phyloP scores from a whole-genome alignment of 2,888 invertebrate species.

The Cryptophagus acutangulus region DNA sequence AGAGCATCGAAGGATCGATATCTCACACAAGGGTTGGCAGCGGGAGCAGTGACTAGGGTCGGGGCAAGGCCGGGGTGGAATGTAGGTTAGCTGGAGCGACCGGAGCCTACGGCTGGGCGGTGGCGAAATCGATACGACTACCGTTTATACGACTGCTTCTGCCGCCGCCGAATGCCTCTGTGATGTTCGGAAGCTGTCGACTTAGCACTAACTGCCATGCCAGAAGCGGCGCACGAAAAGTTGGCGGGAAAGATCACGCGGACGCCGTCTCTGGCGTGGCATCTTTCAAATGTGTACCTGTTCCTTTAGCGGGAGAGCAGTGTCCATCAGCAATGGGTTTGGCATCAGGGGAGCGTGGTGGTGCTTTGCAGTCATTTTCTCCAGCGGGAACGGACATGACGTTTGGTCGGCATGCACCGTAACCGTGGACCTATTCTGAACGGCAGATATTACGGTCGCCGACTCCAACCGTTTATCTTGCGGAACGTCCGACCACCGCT shows the following conservation, averaged over 20 bases:
- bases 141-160: slow-evolving; percentile 22
- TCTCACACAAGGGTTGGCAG: slow-evolving; percentile 20
- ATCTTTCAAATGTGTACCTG: slow-evolving; percentile 33
- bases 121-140: slow-evolving; percentile 32
- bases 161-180: slow-evolving; percentile 15
- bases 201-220: slow-evolving; percentile 2
- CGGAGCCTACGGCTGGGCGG: slow-evolving; percentile 36
- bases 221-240: slow-evolving; percentile 11
- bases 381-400: slow-evolving; percentile 43
- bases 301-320: slow-evolving; percentile 45
- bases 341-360: slow-evolving; percentile 28
- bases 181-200: not conserved
- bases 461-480: slow-evolving; percentile 39
- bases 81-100: slow-evolving; percentile 46
- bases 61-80: slow-evolving; percentile 36
- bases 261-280: slow-evolving; percentile 4
- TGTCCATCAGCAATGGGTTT: slow-evolving; percentile 46
- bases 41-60: slow-evolving; percentile 19
- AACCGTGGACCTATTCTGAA: slow-evolving; percentile 22
- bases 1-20: slow-evolving; percentile 34
- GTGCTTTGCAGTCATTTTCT: slow-evolving; percentile 43
- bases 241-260: slow-evolving; percentile 16
- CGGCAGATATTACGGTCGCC: slow-evolving; percentile 30
- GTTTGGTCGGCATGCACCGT: slow-evolving; percentile 39
- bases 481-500: slow-evolving; percentile 34